These are phyloP conservation scores for Setophaga petechia DNA, from an alignment of 2,113 vertebrate genomes.

Conservation along the genomic window DNA sequence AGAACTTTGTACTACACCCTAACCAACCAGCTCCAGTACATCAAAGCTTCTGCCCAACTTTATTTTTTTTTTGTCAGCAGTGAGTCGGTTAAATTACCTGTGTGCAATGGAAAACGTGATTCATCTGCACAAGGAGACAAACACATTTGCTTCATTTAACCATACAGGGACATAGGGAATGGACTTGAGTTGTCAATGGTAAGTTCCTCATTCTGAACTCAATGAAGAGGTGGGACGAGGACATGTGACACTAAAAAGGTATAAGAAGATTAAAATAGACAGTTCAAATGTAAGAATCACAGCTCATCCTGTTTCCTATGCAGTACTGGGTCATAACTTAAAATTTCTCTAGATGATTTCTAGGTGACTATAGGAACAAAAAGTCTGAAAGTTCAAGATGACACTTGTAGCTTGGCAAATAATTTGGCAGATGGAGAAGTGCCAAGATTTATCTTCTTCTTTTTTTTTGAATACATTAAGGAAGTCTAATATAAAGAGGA, in stretches of 20 bases:
- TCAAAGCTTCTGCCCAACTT: background rate
- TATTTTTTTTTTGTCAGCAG: background rate
- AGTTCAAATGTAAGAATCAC: background rate
- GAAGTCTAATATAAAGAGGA: background rate
- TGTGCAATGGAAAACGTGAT: background rate
- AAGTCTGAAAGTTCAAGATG: background rate
- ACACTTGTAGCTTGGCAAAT: background rate
- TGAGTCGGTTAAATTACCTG: background rate
- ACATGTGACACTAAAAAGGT: background rate
- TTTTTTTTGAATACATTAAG: background rate
- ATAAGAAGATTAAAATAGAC: background rate
- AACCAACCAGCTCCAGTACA: background rate
- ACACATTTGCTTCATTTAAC: background rate
- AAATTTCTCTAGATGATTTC: background rate
- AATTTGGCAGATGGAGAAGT: background rate
- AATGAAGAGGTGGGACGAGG: background rate
- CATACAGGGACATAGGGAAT: background rate
- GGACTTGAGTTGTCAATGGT: background rate
- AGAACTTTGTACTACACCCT: background rate
- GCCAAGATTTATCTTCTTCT: background rate
- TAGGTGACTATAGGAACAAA: background rate
- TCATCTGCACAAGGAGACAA: background rate
- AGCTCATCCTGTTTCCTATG: background rate
- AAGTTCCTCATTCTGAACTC: background rate
- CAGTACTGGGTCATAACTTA: background rate